These are phyloP conservation scores for Pampusana beccarii DNA, from an alignment of 2,113 vertebrate genomes.

Conservation along the genomic window DNA sequence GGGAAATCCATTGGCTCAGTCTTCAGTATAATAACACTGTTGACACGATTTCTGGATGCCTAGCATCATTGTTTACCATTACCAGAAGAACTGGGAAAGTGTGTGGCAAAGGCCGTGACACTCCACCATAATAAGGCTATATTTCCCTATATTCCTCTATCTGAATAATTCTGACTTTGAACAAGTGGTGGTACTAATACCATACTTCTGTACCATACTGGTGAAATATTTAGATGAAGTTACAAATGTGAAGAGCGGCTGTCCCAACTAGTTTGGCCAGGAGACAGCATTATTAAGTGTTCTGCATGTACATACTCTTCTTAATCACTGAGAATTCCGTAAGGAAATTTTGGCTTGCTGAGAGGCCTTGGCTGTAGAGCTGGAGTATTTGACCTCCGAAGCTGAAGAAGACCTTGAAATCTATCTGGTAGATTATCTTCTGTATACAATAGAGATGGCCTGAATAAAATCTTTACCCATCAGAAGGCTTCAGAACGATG, in stretches of 20 bases:
- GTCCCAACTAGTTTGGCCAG: neutral
- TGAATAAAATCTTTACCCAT: neutral
- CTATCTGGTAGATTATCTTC: neutral
- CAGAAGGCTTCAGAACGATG: neutral
- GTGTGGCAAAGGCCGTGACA: neutral
- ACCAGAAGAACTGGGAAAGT: neutral
- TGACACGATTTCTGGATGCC: neutral
- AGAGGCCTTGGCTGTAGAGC: neutral
- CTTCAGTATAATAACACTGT: neutral
- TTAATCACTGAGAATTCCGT: neutral
- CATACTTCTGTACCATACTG: neutral
- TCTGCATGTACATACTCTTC: neutral
- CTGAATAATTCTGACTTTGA: neutral
- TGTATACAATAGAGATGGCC: neutral
- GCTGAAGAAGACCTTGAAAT: neutral
- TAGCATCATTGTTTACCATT: neutral
- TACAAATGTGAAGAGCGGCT: neutral
- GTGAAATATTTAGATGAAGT: neutral
- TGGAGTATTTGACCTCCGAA: neutral
- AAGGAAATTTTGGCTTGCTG: neutral
- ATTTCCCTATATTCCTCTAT: neutral
- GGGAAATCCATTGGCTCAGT: neutral
- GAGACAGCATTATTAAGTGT: neutral
- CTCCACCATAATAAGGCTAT: rapidly evolving
- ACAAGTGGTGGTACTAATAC: neutral